These are phyloP conservation scores for Druon quercuslanigerum DNA, from an alignment of 1,140 invertebrate genomes.

Conservation along the genomic window DNA sequence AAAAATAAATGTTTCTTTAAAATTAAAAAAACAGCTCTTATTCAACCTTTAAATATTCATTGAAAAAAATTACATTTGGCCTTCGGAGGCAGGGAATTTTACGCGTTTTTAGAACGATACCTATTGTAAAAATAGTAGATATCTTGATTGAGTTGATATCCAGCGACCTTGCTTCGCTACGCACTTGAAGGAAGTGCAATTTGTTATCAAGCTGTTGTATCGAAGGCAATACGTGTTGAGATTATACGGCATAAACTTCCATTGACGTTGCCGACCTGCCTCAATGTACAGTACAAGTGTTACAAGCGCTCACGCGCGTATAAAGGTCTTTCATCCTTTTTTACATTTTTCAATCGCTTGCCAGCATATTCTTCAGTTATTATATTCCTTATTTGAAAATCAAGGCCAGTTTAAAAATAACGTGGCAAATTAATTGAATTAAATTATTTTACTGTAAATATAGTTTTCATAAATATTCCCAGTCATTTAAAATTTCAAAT, in stretches of 20 bases:
- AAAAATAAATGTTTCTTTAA: no score
- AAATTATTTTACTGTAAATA: no score
- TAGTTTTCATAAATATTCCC: no score
- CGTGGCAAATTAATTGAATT: no score
- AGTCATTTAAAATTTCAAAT: no score
- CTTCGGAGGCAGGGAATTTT: neutral
- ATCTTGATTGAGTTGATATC: slow-evolving; percentile 15
- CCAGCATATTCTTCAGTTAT: no score
- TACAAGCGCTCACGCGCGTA: neutral
- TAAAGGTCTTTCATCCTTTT: neutral
- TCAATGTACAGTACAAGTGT: slow-evolving; percentile 49
- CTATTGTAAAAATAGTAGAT: slow-evolving; percentile 18
- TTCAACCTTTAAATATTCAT: no score
- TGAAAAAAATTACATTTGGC: neutral
- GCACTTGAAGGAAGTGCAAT: slow-evolving; percentile 9
- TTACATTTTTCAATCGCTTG: no score
- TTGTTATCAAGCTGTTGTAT: slow-evolving; percentile 56
- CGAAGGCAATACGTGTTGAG: slow-evolving; percentile 60
- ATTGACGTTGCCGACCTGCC: slow-evolving; percentile 65
- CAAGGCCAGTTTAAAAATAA: no score
- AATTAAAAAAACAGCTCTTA: no score
- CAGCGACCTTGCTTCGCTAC: slow-evolving; percentile 22
- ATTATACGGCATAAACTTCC: slow-evolving; percentile 42
- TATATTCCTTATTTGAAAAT: no score
- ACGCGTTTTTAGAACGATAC: neutral